Conservation (phyloP, 2,888 invertebrate genomes). For the Oligia strigilis region DNA sequence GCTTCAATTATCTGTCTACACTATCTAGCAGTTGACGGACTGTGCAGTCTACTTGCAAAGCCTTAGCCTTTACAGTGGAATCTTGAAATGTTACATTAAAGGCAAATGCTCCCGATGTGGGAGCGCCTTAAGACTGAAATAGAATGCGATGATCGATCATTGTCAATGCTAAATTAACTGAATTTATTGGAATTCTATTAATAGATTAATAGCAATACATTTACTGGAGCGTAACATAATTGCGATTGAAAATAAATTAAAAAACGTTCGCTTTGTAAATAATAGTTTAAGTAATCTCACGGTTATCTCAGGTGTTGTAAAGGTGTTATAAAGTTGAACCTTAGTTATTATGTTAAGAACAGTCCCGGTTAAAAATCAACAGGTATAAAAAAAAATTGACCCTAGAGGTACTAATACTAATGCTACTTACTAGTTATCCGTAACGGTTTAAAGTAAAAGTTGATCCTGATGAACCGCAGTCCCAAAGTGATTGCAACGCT, state of each 20-base stretch:
- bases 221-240: background rate
- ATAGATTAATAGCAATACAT: constrained; percentile 3
- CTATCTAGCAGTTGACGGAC: background rate
- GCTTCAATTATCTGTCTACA: background rate
- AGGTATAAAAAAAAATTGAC: background rate
- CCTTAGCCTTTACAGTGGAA: background rate
- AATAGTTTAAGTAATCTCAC: constrained; percentile 15
- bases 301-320: background rate
- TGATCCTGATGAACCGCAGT: background rate
- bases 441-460: background rate
- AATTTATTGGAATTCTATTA: constrained; percentile 1
- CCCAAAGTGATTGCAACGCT: background rate
- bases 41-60: background rate
- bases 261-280: background rate
- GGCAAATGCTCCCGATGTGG: background rate
- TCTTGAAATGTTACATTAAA: background rate
- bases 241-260: background rate
- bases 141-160: background rate
- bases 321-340: background rate
- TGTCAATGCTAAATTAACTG: background rate
- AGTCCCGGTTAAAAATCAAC: background rate
- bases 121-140: background rate
- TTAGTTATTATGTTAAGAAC: background rate
- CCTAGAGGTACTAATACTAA: too few relatives aligned
- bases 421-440: too few relatives aligned